These are phyloP conservation scores for Malurus elegans DNA, from an alignment of 2,113 vertebrate species.

Conservation along the genomic window DNA sequence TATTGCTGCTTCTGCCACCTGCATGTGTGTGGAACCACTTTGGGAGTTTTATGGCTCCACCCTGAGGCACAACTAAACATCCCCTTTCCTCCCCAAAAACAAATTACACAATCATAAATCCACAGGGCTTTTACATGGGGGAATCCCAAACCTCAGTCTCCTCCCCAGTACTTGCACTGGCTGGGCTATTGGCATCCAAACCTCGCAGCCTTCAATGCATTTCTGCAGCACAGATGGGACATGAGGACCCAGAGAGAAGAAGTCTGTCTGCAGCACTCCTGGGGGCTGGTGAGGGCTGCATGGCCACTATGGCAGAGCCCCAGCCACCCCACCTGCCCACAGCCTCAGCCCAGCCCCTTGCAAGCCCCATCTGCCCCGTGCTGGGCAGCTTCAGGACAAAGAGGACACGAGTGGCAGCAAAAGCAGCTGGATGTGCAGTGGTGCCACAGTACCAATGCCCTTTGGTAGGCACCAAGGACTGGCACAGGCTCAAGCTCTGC, in stretches of 20 bases:
- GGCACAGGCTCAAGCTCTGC: neutral
- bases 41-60: neutral
- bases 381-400: neutral
- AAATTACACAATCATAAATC: neutral
- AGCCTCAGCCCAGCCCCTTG: neutral
- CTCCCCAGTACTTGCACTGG: neutral
- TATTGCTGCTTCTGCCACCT: neutral
- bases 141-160: neutral
- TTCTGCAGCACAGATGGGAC: neutral
- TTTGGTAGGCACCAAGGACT: neutral
- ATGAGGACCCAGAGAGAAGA: neutral
- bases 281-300: accelerated
- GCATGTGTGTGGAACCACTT: neutral
- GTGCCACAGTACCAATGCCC: neutral
- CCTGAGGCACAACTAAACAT: neutral
- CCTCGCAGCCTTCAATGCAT: neutral
- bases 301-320: neutral
- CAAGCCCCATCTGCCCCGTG: neutral
- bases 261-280: neutral
- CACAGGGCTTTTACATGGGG: neutral
- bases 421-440: neutral
- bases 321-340: neutral
- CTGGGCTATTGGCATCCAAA: neutral
- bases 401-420: accelerated
- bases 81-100: neutral